Percentiles rank a stretch among this genome's conserved stretches.
Evolutionary conservation across 2,797 vertebrate species (phyloP).

Genomic region (Pampus argenteus): DNA sequence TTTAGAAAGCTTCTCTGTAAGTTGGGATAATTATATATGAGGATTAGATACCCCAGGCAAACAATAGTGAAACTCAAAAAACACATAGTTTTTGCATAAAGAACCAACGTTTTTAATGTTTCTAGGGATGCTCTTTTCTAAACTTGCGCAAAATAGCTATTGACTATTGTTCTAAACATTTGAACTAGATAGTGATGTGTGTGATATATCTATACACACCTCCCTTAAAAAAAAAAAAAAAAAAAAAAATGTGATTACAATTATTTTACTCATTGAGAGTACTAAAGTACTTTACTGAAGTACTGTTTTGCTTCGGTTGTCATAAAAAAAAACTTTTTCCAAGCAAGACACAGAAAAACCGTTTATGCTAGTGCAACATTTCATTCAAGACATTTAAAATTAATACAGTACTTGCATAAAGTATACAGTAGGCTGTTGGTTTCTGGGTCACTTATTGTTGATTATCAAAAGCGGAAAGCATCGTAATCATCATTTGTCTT

Average conservation of each 20-base stretch:
- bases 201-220: constrained; percentile 9
- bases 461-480: constrained; percentile 18
- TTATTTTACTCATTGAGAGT: constrained; percentile 34
- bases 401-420: constrained; percentile 58
- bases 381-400: constrained; percentile 1
- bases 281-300: too few relatives aligned
- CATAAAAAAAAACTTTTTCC: constrained; percentile 2
- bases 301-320: constrained; percentile 8
- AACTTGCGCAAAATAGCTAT: constrained; percentile 21
- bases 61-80: constrained; percentile 21
- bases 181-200: constrained; percentile 7
- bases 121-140: not conserved
- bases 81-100: constrained; percentile 24
- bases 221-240: constrained; percentile 7
- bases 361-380: constrained; percentile 24
- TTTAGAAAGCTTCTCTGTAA: not conserved
- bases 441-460: constrained; percentile 31
- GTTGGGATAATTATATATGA: not conserved
- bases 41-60: constrained; percentile 1
- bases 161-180: constrained; percentile 1
- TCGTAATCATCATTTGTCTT: constrained; percentile 4
- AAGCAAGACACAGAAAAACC: constrained; percentile 19
- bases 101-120: constrained; percentile 41
- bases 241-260: not conserved
- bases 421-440: constrained; percentile 36